Conservation (phyloP, 2,797 vertebrate genomes). For the Melanogrammus aeglefinus region DNA sequence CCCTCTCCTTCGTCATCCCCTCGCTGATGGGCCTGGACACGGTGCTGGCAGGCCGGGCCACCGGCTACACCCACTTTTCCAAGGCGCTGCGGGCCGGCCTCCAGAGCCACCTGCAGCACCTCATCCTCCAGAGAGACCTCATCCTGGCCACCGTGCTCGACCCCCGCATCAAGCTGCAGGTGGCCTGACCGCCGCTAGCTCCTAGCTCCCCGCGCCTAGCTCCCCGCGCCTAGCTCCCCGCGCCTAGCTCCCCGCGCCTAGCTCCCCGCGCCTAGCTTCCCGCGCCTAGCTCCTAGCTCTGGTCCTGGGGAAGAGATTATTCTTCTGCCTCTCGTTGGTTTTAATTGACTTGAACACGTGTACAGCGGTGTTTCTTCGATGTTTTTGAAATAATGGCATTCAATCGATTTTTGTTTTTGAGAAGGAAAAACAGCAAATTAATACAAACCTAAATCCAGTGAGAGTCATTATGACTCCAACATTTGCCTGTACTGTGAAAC, state of each 20-base stretch:
- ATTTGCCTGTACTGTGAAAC: not conserved
- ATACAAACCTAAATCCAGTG: not conserved
- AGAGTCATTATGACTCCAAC: not conserved
- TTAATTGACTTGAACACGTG: too few relatives aligned
- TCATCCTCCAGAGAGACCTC: constrained; percentile 68
- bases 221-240: too few relatives aligned
- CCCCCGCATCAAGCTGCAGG: constrained; percentile 73
- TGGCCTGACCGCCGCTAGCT: constrained; percentile 25
- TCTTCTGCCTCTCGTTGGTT: not conserved
- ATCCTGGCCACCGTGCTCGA: constrained; percentile 71
- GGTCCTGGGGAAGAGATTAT: not conserved
- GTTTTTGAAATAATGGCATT: not conserved
- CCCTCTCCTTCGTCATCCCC: constrained; percentile 67
- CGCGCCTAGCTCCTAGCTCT: not conserved
- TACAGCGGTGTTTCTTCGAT: not conserved
- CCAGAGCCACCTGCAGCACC: constrained; percentile 60
- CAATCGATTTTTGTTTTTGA: not conserved
- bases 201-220: too few relatives aligned
- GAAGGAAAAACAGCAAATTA: not conserved
- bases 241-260: too few relatives aligned
- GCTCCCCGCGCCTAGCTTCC: too few relatives aligned
- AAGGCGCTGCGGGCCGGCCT: constrained; percentile 70
- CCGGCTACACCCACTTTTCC: constrained; percentile 67
- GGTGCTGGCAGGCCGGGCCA: constrained; percentile 54
- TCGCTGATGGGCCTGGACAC: constrained; percentile 72